A percentile compares a stretch with the other conserved stretches of the same genome.
Evolutionary conservation across 2,797 vertebrate genomes (phyloP).

Genomic region (Salmo trutta): DNA sequence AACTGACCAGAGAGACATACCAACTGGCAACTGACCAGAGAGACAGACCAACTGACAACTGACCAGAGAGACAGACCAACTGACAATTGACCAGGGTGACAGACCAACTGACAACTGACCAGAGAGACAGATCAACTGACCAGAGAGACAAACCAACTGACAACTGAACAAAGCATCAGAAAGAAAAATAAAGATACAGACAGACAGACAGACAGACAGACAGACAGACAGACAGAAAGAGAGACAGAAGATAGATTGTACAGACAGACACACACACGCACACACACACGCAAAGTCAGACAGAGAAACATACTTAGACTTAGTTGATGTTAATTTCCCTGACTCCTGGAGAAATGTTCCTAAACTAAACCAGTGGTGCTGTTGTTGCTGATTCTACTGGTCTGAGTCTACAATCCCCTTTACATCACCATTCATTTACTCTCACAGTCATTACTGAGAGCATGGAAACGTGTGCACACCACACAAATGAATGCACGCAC

Average conservation of each 20-base stretch:
- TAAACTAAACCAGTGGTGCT: constrained; percentile 39
- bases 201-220: too few relatives aligned
- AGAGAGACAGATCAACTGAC: background rate
- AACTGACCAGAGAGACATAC: too few relatives aligned
- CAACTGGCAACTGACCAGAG: background rate
- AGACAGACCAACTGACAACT: too few relatives aligned
- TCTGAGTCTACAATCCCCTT: constrained; percentile 46
- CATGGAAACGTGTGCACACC: constrained; percentile 6
- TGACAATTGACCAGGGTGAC: too few relatives aligned
- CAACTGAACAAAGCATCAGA: background rate
- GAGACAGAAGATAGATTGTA: background rate
- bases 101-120: background rate
- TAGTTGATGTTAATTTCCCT: constrained; percentile 32
- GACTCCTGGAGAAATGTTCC: constrained; percentile 48
- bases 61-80: too few relatives aligned
- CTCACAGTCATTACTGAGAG: background rate
- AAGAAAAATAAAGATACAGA: background rate
- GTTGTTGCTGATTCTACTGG: constrained; percentile 26
- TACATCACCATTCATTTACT: constrained; percentile 34
- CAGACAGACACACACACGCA: background rate
- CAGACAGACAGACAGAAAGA: too few relatives aligned
- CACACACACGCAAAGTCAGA: constrained; percentile 33
- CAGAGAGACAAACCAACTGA: too few relatives aligned
- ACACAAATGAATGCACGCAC: background rate
- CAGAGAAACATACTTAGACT: background rate